Evolutionary conservation across 2,113 vertebrate species (phyloP).

Genomic region (Toxotes jaculatrix): DNA sequence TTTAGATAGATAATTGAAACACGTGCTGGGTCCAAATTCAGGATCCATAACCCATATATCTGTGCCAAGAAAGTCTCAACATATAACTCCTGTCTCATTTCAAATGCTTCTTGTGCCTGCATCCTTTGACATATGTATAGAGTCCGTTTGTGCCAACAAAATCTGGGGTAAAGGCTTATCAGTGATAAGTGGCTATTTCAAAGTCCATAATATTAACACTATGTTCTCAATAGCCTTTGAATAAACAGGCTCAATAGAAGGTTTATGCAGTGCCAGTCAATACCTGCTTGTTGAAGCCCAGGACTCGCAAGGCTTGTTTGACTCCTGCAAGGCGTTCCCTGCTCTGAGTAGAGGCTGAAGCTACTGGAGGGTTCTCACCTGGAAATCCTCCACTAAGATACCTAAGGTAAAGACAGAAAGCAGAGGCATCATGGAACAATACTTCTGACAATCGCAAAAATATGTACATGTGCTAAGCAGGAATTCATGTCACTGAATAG

Average conservation of each 20-base stretch:
- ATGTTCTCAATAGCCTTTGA: conserved; percentile 31
- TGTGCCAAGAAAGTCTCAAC: neutral
- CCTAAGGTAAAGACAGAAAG: conserved; percentile 74
- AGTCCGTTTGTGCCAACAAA: no score
- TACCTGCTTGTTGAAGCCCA: conserved; percentile 93
- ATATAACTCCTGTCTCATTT: neutral
- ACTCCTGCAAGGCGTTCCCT: conserved; percentile 86
- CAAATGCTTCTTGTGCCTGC: neutral
- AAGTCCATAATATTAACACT: conserved; percentile 1
- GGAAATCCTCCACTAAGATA: conserved; percentile 82
- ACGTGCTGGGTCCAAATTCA: neutral
- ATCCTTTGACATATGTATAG: no score
- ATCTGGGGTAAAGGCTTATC: conserved; percentile 11
- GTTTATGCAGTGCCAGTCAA: conserved; percentile 46
- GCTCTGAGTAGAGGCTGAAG: conserved; percentile 83
- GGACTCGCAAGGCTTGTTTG: conserved; percentile 88
- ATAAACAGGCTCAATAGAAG: conserved; percentile 8
- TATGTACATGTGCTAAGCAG: neutral
- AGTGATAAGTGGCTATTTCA: conserved; percentile 10
- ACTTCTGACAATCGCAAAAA: neutral
- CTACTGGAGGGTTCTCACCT: conserved; percentile 73
- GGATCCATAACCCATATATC: neutral
- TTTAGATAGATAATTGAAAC: conserved; percentile 26
- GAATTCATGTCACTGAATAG: neutral
- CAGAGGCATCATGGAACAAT: neutral